Base-by-base conservation (phyloP, 1,140 invertebrate genomes). In the Whitmania pigra region DNA sequence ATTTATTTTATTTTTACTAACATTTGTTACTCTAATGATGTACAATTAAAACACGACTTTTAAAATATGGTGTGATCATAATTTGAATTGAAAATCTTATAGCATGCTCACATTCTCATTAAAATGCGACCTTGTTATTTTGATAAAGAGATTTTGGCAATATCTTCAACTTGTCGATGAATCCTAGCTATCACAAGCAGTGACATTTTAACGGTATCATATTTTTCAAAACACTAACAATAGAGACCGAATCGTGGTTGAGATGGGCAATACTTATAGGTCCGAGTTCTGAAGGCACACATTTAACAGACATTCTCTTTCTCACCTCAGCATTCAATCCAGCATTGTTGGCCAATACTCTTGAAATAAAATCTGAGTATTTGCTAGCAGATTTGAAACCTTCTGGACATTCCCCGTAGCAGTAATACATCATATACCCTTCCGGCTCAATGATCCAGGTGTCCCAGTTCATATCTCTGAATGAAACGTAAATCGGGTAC, bases 301-400 rank as follows among this genome's bases (percentile, higher is more conserved):
- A 77, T 49, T 71, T 74, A 5, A 76, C 75, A 20, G 53, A 36
- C 17, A 75, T 74, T 22, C 72, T 76, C 17, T 71, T 74, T 25
- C 69, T 63, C 27, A 49, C 43, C 15, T 49, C 43, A 17, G 13
- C 43, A 17, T 49, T 49, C 43, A 49, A 49, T 49, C 11, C 43
- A 49, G 78, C 77, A 72, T 79, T 75, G 31, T 75, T 73, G 36
- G 74, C 67, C 71, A 78, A 76, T 11, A 80, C 74, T 20, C 77
- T 31, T 25, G 76, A 77, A 70, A 80, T 77, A 43, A 80, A 77
- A 27, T 73, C 74, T 18, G 79, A 75, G 74, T 79, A 80, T 13
- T 74, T 79, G 71, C 77, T 77, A 9, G 79, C 79, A 72, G 76
- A 75, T 74, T 79, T 80, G 73, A 79, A 77, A 31, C 76, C 55